phyloP scores from a whole-genome alignment of 2,888 invertebrate genomes.

The Ptilodon capucinus region DNA sequence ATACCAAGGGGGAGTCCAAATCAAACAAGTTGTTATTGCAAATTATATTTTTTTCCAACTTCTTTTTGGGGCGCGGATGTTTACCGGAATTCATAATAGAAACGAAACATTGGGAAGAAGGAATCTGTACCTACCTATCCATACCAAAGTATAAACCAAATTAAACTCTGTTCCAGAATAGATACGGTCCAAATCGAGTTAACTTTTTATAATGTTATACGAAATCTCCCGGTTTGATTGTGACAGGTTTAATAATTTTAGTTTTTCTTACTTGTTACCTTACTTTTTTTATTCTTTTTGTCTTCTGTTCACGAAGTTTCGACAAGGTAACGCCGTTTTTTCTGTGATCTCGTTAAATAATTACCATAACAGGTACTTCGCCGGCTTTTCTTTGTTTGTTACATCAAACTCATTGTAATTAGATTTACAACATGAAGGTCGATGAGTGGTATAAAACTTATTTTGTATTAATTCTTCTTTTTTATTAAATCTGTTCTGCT shows the following conservation, averaged over 20 bases:
- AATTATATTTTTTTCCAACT: slow-evolving; percentile 69
- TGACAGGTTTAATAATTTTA: slow-evolving; percentile 67
- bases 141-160: slow-evolving; percentile 14
- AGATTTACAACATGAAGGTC: no score
- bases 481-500: no score
- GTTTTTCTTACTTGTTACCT: slow-evolving; percentile 44
- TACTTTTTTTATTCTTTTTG: slow-evolving; percentile 40
- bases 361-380: no score
- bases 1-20: slow-evolving; percentile 38
- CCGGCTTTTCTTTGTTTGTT: no score
- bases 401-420: no score
- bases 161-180: not conserved
- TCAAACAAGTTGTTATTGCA: slow-evolving; percentile 65
- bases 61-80: slow-evolving; percentile 50
- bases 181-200: slow-evolving; percentile 8
- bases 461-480: no score
- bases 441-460: no score
- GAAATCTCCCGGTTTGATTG: slow-evolving; percentile 33
- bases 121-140: slow-evolving; percentile 32
- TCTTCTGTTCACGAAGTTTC: slow-evolving; percentile 1
- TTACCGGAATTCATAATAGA: slow-evolving; percentile 62
- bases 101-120: slow-evolving; percentile 54
- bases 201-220: slow-evolving; percentile 19
- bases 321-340: not conserved
- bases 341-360: no score